Evolutionary conservation across 1,140 invertebrate species (phyloP).

Genomic region (Drosophila nasuta): DNA sequence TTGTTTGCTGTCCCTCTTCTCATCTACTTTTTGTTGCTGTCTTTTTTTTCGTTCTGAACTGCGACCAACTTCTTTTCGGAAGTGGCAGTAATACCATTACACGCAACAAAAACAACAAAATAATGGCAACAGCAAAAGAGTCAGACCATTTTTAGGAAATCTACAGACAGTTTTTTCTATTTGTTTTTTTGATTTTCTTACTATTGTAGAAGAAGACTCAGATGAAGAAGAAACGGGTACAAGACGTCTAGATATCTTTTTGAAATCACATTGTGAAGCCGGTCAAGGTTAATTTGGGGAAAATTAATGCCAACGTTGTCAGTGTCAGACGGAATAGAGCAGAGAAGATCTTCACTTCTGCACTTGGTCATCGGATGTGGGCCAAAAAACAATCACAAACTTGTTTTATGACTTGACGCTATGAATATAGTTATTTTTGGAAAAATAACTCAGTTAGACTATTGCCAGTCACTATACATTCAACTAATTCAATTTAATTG

Average conservation of each 20-base stretch:
- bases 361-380: slow-evolving; percentile 69
- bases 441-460: slow-evolving; percentile 3
- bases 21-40: neutral
- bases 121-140: slow-evolving; percentile 42
- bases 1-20: slow-evolving; percentile 14
- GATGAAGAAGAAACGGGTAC: slow-evolving; percentile 61
- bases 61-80: slow-evolving; percentile 71
- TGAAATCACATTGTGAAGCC: slow-evolving; percentile 68
- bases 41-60: slow-evolving; percentile 53
- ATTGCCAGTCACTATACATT: slow-evolving; percentile 24
- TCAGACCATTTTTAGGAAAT: slow-evolving; percentile 66
- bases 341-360: slow-evolving; percentile 62
- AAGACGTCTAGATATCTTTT: slow-evolving; percentile 46
- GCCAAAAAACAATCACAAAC: slow-evolving; percentile 60
- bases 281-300: slow-evolving; percentile 79
- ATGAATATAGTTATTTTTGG: slow-evolving; percentile 6
- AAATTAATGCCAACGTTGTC: slow-evolving; percentile 60
- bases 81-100: slow-evolving; percentile 38
- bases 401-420: neutral
- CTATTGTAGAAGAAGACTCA: neutral
- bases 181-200: slow-evolving; percentile 34
- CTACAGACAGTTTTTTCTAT: slow-evolving; percentile 1
- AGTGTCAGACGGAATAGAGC: slow-evolving; percentile 43
- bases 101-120: slow-evolving; percentile 6
- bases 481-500: slow-evolving; percentile 65